These are phyloP conservation scores for Drosophila baimaii DNA, from an alignment of 1,140 invertebrate genomes.

Conservation along the genomic window DNA sequence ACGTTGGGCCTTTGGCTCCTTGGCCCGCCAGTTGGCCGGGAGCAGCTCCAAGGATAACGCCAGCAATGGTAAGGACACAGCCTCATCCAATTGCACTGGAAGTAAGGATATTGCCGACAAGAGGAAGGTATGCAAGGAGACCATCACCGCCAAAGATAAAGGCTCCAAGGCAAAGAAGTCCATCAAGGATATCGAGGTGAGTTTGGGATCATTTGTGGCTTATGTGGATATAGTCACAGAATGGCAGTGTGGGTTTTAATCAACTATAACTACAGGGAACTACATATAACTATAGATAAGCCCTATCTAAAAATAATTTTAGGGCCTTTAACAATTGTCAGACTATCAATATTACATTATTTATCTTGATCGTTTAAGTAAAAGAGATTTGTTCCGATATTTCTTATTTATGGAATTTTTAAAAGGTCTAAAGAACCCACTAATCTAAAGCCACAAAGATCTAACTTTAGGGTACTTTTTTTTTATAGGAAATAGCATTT, in stretches of 20 bases:
- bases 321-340: neutral
- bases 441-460: too few species aligned
- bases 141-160: conserved; percentile 10
- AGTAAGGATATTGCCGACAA: neutral
- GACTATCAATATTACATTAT: too few species aligned
- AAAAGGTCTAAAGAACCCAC: too few species aligned
- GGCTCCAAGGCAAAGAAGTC: conserved; percentile 8
- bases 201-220: neutral
- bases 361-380: neutral
- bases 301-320: neutral
- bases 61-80: conserved; percentile 10
- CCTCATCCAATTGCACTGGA: neutral
- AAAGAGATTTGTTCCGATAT: neutral
- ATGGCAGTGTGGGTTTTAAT: too few species aligned
- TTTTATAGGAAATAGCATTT: neutral
- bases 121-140: neutral
- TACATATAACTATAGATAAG: neutral
- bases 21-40: conserved; percentile 35
- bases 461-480: neutral
- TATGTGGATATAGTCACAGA: too few species aligned
- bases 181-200: conserved; percentile 54
- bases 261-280: neutral
- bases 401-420: neutral
- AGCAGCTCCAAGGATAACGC: conserved; percentile 16
- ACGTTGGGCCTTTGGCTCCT: conserved; percentile 8